Percentiles rank a stretch among this genome's conserved stretches.
These are phyloP conservation scores for Plusia festucae DNA, from an alignment of 2,888 invertebrate genomes.

Conservation along the genomic window DNA sequence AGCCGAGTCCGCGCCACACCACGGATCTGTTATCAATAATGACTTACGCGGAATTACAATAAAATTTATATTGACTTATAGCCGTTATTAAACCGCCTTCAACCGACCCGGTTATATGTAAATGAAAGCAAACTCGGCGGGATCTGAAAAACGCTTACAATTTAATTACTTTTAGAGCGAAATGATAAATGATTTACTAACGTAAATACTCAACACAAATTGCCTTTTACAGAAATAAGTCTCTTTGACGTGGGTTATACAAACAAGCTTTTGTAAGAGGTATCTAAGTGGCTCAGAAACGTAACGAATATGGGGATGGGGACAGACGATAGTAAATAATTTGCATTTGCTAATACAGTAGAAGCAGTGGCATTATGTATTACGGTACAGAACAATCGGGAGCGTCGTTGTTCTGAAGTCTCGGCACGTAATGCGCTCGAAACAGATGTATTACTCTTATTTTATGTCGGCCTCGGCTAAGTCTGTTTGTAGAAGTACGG, in stretches of 20 bases:
- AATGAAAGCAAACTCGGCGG: slow-evolving; percentile 40
- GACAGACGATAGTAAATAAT: slow-evolving; percentile 56
- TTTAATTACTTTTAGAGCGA: slow-evolving; percentile 36
- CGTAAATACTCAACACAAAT: slow-evolving; percentile 24
- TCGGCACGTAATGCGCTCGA: slow-evolving; percentile 67
- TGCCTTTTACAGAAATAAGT: slow-evolving; percentile 24
- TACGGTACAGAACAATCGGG: slow-evolving; percentile 33
- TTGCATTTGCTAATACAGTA: slow-evolving; percentile 57
- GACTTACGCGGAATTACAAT: slow-evolving; percentile 73
- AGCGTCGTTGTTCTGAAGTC: slow-evolving; percentile 55
- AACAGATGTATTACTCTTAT: slow-evolving; percentile 66
- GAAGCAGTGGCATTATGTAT: slow-evolving; percentile 49
- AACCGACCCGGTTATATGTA: slow-evolving; percentile 34
- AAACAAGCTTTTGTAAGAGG: slow-evolving; percentile 23
- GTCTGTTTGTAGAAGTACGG: background rate
- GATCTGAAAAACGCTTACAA: slow-evolving; percentile 36
- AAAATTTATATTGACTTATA: slow-evolving; percentile 66
- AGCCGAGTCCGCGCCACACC: slow-evolving; percentile 67
- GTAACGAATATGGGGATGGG: slow-evolving; percentile 47
- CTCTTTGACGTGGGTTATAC: slow-evolving; percentile 30
- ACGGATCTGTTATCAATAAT: slow-evolving; percentile 81
- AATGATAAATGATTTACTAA: slow-evolving; percentile 40
- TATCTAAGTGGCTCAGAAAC: slow-evolving; percentile 15
- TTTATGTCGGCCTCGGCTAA: slow-evolving; percentile 63
- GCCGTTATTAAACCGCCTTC: slow-evolving; percentile 48